These are phyloP conservation scores for Homarus americanus DNA, from an alignment of 1,140 invertebrate genomes.

Conservation along the genomic window DNA sequence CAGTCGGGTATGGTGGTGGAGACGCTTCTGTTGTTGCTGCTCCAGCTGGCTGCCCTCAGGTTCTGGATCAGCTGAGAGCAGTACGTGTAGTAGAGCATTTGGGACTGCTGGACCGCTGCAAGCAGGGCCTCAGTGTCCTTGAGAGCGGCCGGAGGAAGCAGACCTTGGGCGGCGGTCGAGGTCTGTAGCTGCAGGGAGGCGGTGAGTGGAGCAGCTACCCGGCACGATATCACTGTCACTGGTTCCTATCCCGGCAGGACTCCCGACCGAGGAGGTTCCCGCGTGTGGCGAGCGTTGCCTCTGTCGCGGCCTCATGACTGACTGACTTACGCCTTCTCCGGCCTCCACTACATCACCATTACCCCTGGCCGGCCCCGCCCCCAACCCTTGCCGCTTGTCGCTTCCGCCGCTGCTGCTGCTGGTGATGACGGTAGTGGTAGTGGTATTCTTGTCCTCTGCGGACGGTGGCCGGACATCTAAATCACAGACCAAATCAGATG, in stretches of 20 bases:
- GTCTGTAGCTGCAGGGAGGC: constrained; percentile 43
- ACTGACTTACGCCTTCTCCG: constrained; percentile 45
- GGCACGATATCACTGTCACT: constrained; percentile 1
- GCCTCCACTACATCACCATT: constrained; percentile 46
- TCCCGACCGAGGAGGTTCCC: neutral
- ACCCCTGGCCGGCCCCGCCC: constrained; percentile 39
- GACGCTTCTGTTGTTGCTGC: neutral
- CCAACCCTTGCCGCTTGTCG: constrained; percentile 10
- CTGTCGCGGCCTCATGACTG: constrained; percentile 58
- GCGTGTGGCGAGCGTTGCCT: constrained; percentile 16
- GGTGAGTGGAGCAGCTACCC: constrained; percentile 6
- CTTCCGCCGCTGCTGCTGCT: neutral
- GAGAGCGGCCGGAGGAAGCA: constrained; percentile 5
- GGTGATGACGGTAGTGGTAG: neutral
- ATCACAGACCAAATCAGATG: constrained; percentile 11
- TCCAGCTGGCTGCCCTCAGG: constrained; percentile 33
- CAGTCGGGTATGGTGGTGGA: too few relatives aligned
- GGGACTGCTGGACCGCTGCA: constrained; percentile 50
- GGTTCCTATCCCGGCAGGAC: neutral
- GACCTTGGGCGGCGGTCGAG: neutral
- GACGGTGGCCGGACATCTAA: neutral
- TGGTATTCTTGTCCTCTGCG: neutral
- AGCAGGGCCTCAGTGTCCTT: constrained; percentile 60
- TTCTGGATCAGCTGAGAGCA: constrained; percentile 60
- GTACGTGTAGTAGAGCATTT: constrained; percentile 62